A percentile compares a stretch with the other conserved stretches of the same genome.
Conservation (phyloP, 2,888 invertebrate genomes). For the Lithophane semibrunnea region DNA sequence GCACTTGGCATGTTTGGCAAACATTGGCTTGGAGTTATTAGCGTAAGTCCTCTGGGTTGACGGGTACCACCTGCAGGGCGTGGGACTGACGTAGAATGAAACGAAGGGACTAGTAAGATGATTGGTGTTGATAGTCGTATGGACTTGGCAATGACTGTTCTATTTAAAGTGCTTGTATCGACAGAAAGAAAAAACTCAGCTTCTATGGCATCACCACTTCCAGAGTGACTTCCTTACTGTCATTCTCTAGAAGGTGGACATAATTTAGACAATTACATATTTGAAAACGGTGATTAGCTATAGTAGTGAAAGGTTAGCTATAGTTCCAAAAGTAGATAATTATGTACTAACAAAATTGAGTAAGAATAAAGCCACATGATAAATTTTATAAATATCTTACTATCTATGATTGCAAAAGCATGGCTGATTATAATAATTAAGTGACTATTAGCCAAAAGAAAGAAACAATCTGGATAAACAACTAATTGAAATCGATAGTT, state of each 20-base stretch:
- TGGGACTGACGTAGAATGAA: not conserved
- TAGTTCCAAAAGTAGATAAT: not conserved
- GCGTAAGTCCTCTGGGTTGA: constrained; percentile 36
- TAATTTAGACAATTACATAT: not conserved
- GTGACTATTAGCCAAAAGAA: not conserved
- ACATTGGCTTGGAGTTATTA: constrained; percentile 65
- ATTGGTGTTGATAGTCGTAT: not conserved
- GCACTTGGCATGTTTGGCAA: constrained; percentile 70
- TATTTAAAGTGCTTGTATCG: not conserved
- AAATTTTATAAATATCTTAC: too few species aligned
- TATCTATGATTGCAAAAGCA: not conserved
- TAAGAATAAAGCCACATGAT: too few species aligned
- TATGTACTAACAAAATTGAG: too few species aligned
- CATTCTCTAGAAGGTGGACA: not conserved
- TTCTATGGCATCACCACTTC: not conserved
- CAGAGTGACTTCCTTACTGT: not conserved
- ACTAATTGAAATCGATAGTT: constrained; percentile 21
- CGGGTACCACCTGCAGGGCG: constrained; percentile 53
- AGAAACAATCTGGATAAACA: not conserved
- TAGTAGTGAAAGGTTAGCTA: too few species aligned
- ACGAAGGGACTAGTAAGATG: not conserved
- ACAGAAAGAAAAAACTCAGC: too few species aligned
- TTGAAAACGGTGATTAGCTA: too few species aligned
- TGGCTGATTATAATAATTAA: not conserved
- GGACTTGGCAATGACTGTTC: not conserved